Conservation (phyloP, 2,113 vertebrate genomes). For the Ifrita kowaldi region DNA sequence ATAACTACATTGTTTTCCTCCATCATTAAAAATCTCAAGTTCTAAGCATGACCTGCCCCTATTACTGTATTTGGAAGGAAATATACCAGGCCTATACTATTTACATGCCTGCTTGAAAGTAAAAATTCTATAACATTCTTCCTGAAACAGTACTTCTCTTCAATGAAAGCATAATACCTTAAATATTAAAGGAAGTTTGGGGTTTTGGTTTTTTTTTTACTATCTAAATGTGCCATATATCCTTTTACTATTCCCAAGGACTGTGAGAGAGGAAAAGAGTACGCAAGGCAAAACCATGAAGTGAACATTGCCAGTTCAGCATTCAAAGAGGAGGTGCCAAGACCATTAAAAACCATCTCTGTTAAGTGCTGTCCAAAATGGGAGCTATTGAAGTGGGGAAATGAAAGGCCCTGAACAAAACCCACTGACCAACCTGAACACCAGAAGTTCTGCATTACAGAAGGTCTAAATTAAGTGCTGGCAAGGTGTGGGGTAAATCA, state of each 20-base stretch:
- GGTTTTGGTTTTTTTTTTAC: not conserved
- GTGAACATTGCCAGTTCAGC: not conserved
- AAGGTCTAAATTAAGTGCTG: not conserved
- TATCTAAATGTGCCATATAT: not conserved
- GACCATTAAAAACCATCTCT: not conserved
- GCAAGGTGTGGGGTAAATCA: not conserved
- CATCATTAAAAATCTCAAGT: not conserved
- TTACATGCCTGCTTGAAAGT: not conserved
- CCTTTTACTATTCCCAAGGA: not conserved
- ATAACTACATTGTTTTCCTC: fast-evolving
- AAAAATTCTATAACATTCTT: not conserved
- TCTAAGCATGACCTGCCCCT: not conserved
- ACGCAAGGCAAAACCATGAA: not conserved
- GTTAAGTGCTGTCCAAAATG: not conserved
- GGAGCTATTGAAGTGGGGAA: not conserved
- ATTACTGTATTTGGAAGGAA: not conserved
- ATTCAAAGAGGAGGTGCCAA: not conserved
- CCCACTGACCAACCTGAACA: not conserved
- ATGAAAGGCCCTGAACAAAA: not conserved
- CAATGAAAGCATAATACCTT: not conserved
- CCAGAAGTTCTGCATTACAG: not conserved
- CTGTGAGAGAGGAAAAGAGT: not conserved
- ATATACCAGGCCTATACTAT: not conserved
- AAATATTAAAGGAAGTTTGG: not conserved
- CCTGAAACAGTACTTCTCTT: not conserved